phyloP scores from a whole-genome alignment of 2,113 vertebrate genomes.

The Xiphias gladius region DNA sequence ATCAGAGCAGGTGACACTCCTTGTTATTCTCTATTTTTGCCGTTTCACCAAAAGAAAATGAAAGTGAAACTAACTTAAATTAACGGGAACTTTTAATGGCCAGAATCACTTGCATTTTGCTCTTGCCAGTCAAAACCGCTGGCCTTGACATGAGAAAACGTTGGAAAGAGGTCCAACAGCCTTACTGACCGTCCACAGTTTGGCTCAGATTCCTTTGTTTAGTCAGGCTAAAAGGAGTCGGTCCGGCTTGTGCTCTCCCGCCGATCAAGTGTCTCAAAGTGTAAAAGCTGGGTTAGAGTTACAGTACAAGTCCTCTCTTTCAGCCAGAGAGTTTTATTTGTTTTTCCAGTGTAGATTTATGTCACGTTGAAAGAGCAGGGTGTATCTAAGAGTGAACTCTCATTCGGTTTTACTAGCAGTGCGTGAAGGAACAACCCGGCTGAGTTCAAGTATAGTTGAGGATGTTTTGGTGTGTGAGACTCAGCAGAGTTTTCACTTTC shows the following conservation, averaged over 20 bases:
- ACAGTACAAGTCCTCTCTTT: not conserved
- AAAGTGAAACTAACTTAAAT: not conserved
- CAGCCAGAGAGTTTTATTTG: constrained; percentile 44
- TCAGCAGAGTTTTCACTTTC: constrained; percentile 59
- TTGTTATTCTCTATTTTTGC: not conserved
- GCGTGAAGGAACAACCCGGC: constrained; percentile 16
- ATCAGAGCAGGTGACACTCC: not conserved
- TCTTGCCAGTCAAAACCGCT: constrained; percentile 1
- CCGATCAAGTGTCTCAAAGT: constrained; percentile 24
- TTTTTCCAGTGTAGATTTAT: constrained; percentile 55
- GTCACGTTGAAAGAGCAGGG: constrained; percentile 36
- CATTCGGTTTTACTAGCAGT: constrained; percentile 26
- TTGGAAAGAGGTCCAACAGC: constrained; percentile 18
- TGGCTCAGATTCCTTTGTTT: not conserved
- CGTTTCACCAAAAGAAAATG: not conserved
- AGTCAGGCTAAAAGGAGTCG: not conserved
- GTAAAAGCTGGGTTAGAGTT: constrained; percentile 26
- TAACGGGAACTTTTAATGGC: too few relatives aligned
- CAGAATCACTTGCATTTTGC: not conserved
- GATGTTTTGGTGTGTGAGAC: constrained; percentile 61
- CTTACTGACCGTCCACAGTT: not conserved
- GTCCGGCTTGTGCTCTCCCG: not conserved
- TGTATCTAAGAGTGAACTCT: constrained; percentile 12
- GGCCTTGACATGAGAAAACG: not conserved
- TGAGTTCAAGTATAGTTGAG: constrained; percentile 53